phyloP scores from a whole-genome alignment of 23 tunicate species.

The Halocynthia aurantium region DNA sequence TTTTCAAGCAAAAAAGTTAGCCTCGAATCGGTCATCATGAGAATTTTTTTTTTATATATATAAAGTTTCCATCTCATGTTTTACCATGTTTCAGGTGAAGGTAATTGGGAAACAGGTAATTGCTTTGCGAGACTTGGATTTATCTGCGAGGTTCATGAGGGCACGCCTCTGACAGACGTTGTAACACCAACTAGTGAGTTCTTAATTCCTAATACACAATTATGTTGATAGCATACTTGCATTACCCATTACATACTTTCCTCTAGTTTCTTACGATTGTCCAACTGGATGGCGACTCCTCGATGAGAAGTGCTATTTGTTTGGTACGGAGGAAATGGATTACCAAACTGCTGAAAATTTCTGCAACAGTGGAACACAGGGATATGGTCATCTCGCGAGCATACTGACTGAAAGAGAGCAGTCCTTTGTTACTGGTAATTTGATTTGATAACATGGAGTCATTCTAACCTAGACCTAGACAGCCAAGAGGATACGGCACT shows the following conservation, averaged over 20 bases:
- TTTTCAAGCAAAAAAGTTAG: too few species aligned
- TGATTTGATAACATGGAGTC: background rate
- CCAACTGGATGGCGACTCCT: constrained; percentile 55
- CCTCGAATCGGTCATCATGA: too few species aligned
- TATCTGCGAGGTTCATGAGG: constrained; percentile 62
- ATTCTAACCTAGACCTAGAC: too few species aligned
- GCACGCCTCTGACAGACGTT: constrained; percentile 34
- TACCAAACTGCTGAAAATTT: constrained; percentile 41
- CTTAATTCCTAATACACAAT: background rate
- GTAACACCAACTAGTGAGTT: constrained; percentile 39
- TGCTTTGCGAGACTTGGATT: constrained; percentile 46
- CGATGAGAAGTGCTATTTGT: constrained; percentile 40
- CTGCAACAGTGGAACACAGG: constrained; percentile 18
- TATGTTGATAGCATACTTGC: background rate
- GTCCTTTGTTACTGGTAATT: constrained; percentile 65
- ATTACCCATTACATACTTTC: background rate
- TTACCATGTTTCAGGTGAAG: background rate
- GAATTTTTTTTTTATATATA: too few species aligned
- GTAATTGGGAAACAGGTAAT: constrained; percentile 66
- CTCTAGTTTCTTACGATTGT: constrained; percentile 46
- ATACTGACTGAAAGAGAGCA: constrained; percentile 44
- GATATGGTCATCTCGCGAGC: constrained; percentile 44
- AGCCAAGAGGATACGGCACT: too few species aligned
- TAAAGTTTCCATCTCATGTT: background rate
- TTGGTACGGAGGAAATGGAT: constrained; percentile 10